These are phyloP conservation scores for Buceros bicornis DNA, from an alignment of 2,797 vertebrate genomes.

Conservation along the genomic window DNA sequence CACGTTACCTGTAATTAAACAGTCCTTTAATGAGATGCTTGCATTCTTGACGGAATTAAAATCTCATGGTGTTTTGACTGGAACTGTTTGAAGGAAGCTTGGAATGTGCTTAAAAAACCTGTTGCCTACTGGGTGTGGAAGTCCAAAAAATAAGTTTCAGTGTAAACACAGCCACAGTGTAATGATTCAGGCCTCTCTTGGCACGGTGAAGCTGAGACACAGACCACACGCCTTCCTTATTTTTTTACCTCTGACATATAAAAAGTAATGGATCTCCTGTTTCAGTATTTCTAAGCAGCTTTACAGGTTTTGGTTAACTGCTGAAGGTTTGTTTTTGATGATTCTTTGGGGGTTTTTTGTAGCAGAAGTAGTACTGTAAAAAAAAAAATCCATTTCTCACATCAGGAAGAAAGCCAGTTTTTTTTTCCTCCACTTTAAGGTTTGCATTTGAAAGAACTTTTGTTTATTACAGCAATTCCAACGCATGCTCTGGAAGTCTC, in stretches of 20 bases:
- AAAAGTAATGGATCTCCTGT: neutral
- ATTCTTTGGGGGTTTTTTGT: neutral
- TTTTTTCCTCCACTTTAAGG: neutral
- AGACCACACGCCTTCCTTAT: neutral
- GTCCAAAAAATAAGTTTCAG: neutral
- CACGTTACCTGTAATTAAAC: constrained; percentile 66
- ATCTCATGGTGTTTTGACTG: constrained; percentile 66
- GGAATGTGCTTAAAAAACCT: constrained; percentile 57
- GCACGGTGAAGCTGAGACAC: neutral
- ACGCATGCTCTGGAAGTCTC: neutral
- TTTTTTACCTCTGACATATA: neutral
- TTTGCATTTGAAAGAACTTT: neutral
- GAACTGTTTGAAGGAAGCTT: constrained; percentile 62
- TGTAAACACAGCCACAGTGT: constrained; percentile 62
- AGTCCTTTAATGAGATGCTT: constrained; percentile 58
- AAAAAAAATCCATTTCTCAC: neutral
- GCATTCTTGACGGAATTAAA: constrained; percentile 65
- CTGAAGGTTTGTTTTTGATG: neutral
- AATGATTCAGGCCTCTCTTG: constrained; percentile 42
- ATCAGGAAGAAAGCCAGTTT: neutral
- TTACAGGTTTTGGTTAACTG: neutral
- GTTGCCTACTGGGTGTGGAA: constrained; percentile 63
- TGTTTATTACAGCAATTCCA: neutral
- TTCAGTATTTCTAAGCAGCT: neutral
- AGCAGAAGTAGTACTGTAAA: neutral